Conservation (phyloP, 2,797 vertebrate species). For the Gadopsis marmoratus region DNA sequence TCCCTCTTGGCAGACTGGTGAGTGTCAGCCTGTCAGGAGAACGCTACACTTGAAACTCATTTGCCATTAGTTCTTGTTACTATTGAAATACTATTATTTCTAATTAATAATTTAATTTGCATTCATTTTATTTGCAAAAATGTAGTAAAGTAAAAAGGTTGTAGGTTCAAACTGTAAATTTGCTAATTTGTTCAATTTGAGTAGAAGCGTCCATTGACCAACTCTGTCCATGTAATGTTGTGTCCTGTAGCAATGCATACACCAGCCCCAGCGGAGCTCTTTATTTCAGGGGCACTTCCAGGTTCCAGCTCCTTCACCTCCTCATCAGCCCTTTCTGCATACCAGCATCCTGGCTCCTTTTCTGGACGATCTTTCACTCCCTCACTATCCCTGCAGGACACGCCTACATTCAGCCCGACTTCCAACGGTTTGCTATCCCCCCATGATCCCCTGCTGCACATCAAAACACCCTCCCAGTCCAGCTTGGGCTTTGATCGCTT, state of each 20-base stretch:
- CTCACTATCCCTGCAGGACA: constrained; percentile 91
- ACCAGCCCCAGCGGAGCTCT: constrained; percentile 91
- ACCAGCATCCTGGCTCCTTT: constrained; percentile 94
- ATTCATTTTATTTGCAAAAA: background rate
- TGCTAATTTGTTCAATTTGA: constrained; percentile 6
- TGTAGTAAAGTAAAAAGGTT: background rate
- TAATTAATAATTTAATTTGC: background rate
- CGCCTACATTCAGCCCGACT: constrained; percentile 90
- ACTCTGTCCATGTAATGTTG: constrained; percentile 57
- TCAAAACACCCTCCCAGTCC: constrained; percentile 90
- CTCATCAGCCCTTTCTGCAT: constrained; percentile 92
- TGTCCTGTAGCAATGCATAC: constrained; percentile 91
- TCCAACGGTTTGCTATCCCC: constrained; percentile 93
- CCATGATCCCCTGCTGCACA: constrained; percentile 91
- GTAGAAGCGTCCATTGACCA: constrained; percentile 37
- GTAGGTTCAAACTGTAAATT: background rate
- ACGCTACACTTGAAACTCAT: background rate
- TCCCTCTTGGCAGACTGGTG: constrained; percentile 94
- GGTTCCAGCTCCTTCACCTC: constrained; percentile 91
- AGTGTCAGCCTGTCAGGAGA: constrained; percentile 53
- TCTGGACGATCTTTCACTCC: constrained; percentile 91
- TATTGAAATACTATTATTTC: background rate
- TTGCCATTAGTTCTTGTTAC: background rate
- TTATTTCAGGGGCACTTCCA: constrained; percentile 92
- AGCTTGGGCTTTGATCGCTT: constrained; percentile 91